Evolutionary conservation across 2,888 invertebrate genomes (phyloP).

Genomic region (Netelia fuscicornis): DNA sequence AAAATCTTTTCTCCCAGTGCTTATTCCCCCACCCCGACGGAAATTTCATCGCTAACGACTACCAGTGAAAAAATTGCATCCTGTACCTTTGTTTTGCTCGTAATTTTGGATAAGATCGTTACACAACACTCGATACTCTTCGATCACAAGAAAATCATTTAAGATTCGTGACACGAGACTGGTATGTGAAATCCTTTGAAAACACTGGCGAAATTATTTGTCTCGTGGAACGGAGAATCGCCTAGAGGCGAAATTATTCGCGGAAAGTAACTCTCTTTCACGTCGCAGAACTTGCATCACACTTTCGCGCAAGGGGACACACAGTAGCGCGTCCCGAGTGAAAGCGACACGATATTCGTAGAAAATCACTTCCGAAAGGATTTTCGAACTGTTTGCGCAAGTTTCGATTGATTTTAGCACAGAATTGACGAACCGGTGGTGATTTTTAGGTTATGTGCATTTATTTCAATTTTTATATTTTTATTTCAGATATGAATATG

Average conservation of each 20-base stretch:
- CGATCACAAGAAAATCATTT: neutral
- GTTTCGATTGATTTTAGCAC: neutral
- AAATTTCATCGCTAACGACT: too few species aligned
- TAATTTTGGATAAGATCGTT: too few species aligned
- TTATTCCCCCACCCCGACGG: too few species aligned
- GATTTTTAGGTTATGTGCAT: neutral
- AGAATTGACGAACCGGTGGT: neutral
- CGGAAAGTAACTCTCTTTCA: neutral
- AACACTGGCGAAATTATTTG: neutral
- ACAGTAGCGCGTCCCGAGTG: constrained; percentile 29
- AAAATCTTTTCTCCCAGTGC: too few species aligned
- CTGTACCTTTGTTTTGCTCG: too few species aligned
- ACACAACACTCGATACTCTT: too few species aligned
- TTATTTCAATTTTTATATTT: neutral
- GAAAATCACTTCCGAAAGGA: neutral
- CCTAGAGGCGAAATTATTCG: neutral
- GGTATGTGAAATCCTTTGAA: neutral
- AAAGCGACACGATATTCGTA: constrained; percentile 13
- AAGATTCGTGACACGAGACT: neutral
- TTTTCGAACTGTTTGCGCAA: neutral
- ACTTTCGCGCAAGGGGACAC: constrained; percentile 25
- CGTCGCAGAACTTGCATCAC: constrained; percentile 26
- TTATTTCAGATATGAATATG: neutral
- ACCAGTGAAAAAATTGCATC: too few species aligned
- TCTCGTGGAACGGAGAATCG: neutral